Percentiles rank a stretch among this genome's conserved stretches.
phyloP scores from a whole-genome alignment of 2,888 invertebrate genomes.

The Macroteleia sp. region DNA sequence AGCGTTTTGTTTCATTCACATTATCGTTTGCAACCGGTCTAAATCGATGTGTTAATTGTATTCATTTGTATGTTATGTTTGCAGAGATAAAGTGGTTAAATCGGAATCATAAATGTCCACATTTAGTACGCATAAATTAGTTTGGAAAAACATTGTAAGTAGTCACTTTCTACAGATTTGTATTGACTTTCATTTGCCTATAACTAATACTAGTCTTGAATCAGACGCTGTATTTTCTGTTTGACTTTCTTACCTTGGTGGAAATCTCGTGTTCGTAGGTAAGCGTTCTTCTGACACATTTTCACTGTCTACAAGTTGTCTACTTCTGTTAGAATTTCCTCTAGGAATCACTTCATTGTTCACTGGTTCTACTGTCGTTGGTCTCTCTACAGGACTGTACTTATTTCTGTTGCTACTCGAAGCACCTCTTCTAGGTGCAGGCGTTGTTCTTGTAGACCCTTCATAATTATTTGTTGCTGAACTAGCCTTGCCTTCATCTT shows the following conservation, averaged over 20 bases:
- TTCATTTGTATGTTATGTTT: too few species aligned
- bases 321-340: constrained; percentile 85
- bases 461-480: constrained; percentile 86
- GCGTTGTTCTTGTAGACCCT: constrained; percentile 85
- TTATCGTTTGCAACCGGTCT: too few species aligned
- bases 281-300: constrained; percentile 86
- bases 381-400: constrained; percentile 86
- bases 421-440: constrained; percentile 69
- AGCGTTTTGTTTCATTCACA: too few species aligned
- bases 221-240: too few species aligned
- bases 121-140: too few species aligned
- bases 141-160: too few species aligned
- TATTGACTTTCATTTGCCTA: too few species aligned
- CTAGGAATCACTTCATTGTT: constrained; percentile 88
- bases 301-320: constrained; percentile 82
- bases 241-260: constrained; percentile 85
- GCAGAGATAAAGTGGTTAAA: too few species aligned
- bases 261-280: constrained; percentile 94
- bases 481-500: constrained; percentile 85
- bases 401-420: constrained; percentile 85
- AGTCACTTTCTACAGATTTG: too few species aligned
- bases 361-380: constrained; percentile 86
- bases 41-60: too few species aligned
- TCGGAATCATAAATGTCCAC: too few species aligned
- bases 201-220: too few species aligned